Base-by-base conservation (phyloP, 2,888 invertebrate genomes). In the Lordiphosa andalusiaca region DNA sequence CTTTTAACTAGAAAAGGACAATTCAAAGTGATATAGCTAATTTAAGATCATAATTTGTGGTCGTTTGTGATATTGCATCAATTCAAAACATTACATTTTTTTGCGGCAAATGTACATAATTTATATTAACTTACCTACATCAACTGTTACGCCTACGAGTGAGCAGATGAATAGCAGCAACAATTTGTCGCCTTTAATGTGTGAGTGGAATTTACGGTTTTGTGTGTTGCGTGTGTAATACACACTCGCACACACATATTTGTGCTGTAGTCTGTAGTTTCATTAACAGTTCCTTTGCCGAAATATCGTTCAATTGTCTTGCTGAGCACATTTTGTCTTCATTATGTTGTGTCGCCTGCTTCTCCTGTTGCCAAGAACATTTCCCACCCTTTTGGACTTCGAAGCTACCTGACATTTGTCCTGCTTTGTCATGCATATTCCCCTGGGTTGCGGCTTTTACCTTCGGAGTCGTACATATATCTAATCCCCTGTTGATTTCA, bases 111-210 rank as follows among this genome's bases (percentile, higher is more conserved):
- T 49, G 38, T 30, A 30, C 30, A 41, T 23, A 47, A 19, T 13
- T 30, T 2, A 42, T 7, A 36, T 10, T 19, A 21, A 42, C 37
- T 38, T n/a, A 1, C 37, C 36, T 12, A 57, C 52, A 57, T 37
- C 52, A 63, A 64, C 47, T 40, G 36, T 57, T 52, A 63, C 57
- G 57, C 52, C 52, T 21, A 49, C 64, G 57, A 51, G 16, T 13
- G n/a, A 39, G 19, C 19, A 51, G 33, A 39, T 36, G 47, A 50
- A 42, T 35, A 16, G 25, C 40, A 60, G 46, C 59, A 55, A 56
- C 51, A 62, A 53, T 62, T 52, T 52, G 49, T 6, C 44, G 37
- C 51, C 52, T 36, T 46, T 19, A 12, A 23, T 39, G 12, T 36
- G 36, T 40, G 13, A 38, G 50, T 50, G 36, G n/a, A 35, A 10